Conservation (phyloP, 2,888 invertebrate genomes). For the Drosophila greeni region DNA sequence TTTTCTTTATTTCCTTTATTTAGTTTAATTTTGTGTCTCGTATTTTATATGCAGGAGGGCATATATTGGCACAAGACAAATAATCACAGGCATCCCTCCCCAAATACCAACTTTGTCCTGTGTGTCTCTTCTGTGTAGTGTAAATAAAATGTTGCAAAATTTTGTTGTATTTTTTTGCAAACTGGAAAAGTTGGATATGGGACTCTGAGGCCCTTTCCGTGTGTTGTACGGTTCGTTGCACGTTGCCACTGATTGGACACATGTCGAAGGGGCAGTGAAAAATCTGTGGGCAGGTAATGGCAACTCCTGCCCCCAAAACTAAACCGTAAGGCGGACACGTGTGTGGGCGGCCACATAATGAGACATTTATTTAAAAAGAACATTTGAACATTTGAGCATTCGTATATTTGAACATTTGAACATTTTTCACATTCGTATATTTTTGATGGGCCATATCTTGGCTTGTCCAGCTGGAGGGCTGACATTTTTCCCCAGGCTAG, state of each 20-base stretch:
- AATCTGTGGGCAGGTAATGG: constrained; percentile 37
- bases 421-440: constrained; percentile 15
- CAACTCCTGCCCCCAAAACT: constrained; percentile 12
- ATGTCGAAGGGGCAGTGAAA: constrained; percentile 67
- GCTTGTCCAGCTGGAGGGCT: constrained; percentile 16
- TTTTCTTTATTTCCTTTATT: constrained; percentile 22
- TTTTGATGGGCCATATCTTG: constrained; percentile 34
- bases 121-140: constrained; percentile 40
- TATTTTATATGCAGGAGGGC: constrained; percentile 66
- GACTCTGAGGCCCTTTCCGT: constrained; percentile 34
- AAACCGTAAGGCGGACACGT: constrained; percentile 54
- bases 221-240: constrained; percentile 57
- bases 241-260: constrained; percentile 70
- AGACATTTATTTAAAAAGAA: constrained; percentile 68
- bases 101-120: constrained; percentile 2
- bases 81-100: constrained; percentile 41
- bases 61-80: constrained; percentile 68
- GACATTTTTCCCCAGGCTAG: constrained; percentile 12
- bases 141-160: constrained; percentile 71
- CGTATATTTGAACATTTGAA: too few relatives aligned
- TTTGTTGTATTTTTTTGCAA: constrained; percentile 16
- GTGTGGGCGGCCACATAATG: constrained; percentile 59
- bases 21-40: constrained; percentile 36
- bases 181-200: constrained; percentile 2
- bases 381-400: constrained; percentile 30